Base-by-base conservation (phyloP, 1,140 invertebrate species). In the Hesperophylax magnus region DNA sequence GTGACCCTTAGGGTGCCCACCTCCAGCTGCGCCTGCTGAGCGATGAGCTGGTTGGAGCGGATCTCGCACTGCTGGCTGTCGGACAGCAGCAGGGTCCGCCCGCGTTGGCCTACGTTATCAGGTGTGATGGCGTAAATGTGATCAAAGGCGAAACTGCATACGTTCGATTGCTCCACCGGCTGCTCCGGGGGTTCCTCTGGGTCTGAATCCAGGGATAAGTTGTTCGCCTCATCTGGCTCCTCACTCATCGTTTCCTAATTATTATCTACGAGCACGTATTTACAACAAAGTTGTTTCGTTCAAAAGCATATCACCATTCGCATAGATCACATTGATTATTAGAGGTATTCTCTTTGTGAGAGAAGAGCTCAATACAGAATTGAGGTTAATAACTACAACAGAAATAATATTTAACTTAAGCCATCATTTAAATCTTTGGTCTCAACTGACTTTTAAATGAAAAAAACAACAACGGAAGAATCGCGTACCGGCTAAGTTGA, bases 111-210 rank as follows among this genome's bases (percentile, higher is more conserved):
- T 6, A 58, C 15, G 34, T 61, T 78, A 7, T 71, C 77, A 2
- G 77, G 61, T 20, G 77, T 61, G 5, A 78, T 78, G 5, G 77
- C 77, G 53, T 78, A 78, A 31, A 78, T 65, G 63, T 78, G 77
- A 27, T 78, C 77, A 17, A 78, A 69, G 18, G 77, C 22, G 53
- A 69, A 67, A 18, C 77, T 78, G 18, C 67, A 7, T 22, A 77
- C 18, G 18, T 31, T 58, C 34, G 60, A 20, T 7, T 34, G 14
- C 34, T 77, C 75, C 22, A 58, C 6, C 47, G 67, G 39, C 17
- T 24, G 15, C 17, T 20, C 31, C 20, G 63, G 34, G n/a, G 14
- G 17, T 4, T 74, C 47, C 20, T 71, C 67, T 47, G 71, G 54
- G 15, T 75, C 71, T 52, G 22, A 75, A 2, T 75, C 71, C 24